Percentiles rank a stretch among this genome's conserved stretches.
These are phyloP conservation scores for Antechinus flavipes DNA, from an alignment of 2,113 vertebrate species.

Conservation along the genomic window DNA sequence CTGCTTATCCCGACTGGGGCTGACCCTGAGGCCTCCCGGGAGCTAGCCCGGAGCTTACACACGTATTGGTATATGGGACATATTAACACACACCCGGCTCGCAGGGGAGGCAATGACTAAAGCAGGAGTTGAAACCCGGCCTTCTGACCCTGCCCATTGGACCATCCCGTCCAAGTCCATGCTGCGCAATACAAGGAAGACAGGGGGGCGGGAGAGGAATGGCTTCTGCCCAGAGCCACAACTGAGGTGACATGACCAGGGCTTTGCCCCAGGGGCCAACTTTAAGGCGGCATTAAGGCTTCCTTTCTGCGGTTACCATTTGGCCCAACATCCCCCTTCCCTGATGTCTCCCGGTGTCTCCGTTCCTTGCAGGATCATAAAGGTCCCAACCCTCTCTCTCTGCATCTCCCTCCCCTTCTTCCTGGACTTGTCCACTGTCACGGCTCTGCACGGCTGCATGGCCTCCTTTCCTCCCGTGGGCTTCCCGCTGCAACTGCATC, in stretches of 20 bases:
- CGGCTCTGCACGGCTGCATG: no score
- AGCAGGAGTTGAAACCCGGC: background rate
- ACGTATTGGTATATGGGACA: no score
- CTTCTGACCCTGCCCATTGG: background rate
- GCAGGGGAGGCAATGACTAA: background rate
- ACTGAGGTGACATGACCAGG: background rate
- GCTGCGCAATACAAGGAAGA: background rate
- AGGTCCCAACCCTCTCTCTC: background rate
- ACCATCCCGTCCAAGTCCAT: background rate
- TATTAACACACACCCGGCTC: no score
- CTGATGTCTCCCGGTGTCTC: background rate
- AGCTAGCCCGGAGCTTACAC: no score
- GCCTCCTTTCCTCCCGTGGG: background rate
- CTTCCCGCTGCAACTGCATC: background rate
- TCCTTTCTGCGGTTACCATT: background rate
- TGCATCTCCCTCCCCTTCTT: background rate
- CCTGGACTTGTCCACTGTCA: background rate
- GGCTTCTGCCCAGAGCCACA: background rate
- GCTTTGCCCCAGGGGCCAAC: background rate
- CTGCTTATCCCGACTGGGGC: no score
- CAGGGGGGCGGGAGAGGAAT: background rate
- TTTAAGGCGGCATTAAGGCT: background rate
- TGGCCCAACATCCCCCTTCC: background rate
- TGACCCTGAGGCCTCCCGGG: no score
- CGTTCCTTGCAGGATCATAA: background rate